A percentile compares a stretch with the other conserved stretches of the same genome.
Conservation (phyloP, 1,140 invertebrate species). For the Wasmannia auropunctata region DNA sequence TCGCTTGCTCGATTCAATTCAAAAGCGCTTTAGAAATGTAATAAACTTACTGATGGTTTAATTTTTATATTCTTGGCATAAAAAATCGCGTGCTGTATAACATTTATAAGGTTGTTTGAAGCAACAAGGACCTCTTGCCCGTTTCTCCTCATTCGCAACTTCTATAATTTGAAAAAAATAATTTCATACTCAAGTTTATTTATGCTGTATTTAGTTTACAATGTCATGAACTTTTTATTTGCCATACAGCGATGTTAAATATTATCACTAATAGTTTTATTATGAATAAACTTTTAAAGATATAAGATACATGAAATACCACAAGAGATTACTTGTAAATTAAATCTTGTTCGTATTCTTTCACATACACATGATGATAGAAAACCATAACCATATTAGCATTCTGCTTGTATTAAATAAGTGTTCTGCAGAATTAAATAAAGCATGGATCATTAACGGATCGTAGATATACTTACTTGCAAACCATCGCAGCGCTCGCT, state of each 20-base stretch:
- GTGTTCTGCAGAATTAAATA: not conserved
- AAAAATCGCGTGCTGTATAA: no score
- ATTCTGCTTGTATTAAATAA: not conserved
- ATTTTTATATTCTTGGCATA: constrained; percentile 69
- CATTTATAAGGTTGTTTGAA: not conserved
- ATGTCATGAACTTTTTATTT: not conserved
- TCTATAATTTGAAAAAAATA: constrained; percentile 73
- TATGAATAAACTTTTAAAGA: not conserved
- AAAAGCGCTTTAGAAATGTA: no score
- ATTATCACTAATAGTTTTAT: not conserved
- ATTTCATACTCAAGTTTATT: not conserved
- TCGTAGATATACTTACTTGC: constrained; percentile 73
- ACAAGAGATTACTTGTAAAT: not conserved
- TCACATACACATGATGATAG: not conserved
- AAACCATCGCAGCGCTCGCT: constrained; percentile 73
- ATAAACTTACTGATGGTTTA: constrained; percentile 73
- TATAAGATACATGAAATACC: not conserved
- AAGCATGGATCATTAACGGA: no score
- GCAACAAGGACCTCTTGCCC: constrained; percentile 60
- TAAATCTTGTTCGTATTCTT: not conserved
- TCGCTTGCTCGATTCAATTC: no score
- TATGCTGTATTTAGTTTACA: not conserved
- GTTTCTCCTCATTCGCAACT: constrained; percentile 71
- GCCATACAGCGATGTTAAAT: not conserved
- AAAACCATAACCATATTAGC: not conserved